Conservation (phyloP, 2,888 invertebrate species). For the Nemurella pictetii region DNA sequence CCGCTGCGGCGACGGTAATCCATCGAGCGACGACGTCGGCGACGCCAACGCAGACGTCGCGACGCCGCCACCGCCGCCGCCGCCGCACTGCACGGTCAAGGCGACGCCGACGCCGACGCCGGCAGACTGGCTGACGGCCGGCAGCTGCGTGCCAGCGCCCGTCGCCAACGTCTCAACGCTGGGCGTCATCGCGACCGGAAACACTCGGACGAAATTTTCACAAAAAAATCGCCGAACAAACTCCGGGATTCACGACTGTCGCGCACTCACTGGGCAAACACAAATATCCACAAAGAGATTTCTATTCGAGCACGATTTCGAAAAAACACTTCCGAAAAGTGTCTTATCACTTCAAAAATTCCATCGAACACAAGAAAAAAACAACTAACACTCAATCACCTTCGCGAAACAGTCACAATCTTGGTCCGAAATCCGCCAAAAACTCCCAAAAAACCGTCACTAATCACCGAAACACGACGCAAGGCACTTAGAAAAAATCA, state of each 20-base stretch:
- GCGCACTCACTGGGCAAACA: too few relatives aligned
- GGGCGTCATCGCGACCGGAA: background rate
- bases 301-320: too few relatives aligned
- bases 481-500: too few relatives aligned
- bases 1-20: constrained; percentile 19
- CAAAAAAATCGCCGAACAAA: background rate
- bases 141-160: too few relatives aligned
- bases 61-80: background rate
- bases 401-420: too few relatives aligned
- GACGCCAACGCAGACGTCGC: background rate
- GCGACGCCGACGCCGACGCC: background rate
- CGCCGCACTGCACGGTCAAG: background rate
- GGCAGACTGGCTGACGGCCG: background rate
- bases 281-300: too few relatives aligned
- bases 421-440: background rate
- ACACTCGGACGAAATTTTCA: too few relatives aligned
- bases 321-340: background rate
- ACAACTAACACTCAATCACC: too few relatives aligned
- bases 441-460: background rate
- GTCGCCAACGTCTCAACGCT: background rate
- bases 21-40: background rate
- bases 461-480: background rate
- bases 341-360: too few relatives aligned
- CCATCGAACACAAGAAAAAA: too few relatives aligned
- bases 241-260: background rate